Evolutionary conservation across 2,888 invertebrate genomes (phyloP), one percentile per base, ranked within the genome.

Genomic region (Andrena bucephala): DNA sequence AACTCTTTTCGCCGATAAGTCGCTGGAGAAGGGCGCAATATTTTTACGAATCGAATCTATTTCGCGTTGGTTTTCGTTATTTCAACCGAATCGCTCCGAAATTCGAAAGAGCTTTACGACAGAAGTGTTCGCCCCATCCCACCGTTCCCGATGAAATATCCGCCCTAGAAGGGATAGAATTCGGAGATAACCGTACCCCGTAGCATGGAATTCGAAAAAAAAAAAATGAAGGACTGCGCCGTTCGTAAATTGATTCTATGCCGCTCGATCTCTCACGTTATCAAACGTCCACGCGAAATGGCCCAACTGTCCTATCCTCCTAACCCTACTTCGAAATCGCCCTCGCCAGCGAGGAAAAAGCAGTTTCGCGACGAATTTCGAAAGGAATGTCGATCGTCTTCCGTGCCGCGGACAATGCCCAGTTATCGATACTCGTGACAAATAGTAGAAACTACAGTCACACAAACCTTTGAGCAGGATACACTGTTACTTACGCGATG

Each of bases 161-260:
- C 62, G 42, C 42, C 59, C 62, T 54, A 33, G 72, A 70, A 31
- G 27, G 80, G 85, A 84, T 76, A 75, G 60, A 79, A 73, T 76
- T 80, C 72, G 65, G 60, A 84, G 71, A 84, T 84, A 72, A 42
- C 75, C 60, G 71, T 33, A 63, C 16, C 16, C 57, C 24, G 42
- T 57, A 74, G 84, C 52, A 36, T 16, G 76, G 84, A 73, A 84
- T 84, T 80, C 84, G 80, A 77, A 84, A 84, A 80, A 84, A 76
- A 63, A 70, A 83, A 84, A 80, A 84, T 80, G 85, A 84, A 79
- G 62, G 67, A 83, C 67, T 63, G 48, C 73, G 27, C 67, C 62
- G 31, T 27, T 27, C 20, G 54, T n/a, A 48, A 73, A 84, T 84
- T 79, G 84, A 84, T 84, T 84, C 69, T 54, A 52, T 65, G 63